Base-by-base conservation (phyloP, 2,888 invertebrate species). In the Meliscaeva auricollis region DNA sequence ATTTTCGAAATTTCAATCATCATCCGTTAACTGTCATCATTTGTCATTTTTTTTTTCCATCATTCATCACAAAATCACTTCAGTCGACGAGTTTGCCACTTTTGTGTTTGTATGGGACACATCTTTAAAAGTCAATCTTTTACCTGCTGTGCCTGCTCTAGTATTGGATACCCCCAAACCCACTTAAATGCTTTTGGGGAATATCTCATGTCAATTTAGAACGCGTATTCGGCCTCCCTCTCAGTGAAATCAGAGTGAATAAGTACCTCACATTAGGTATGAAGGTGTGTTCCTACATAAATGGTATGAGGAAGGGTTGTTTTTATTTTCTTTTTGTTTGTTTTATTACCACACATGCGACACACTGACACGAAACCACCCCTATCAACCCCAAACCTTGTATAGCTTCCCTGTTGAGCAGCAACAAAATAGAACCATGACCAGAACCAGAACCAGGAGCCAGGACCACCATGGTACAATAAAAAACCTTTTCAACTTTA, bases 401-500 rank as follows among this genome's bases (percentile, higher is more conserved):
- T 44, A 13, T 4, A 15, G n/a, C 13, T 15, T 26, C 60, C 77
- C 58, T 26, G 9, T 58, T 52, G 41, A 72, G 58, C 22, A 26
- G 0, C 15, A 22, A 38, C 50, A 78, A 64, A 74, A 83, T 66
- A 56, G 50, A 54, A 32, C n/a, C n/a, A n/a, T n/a, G n/a, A 26
- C 26, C 35, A 20, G 1, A 22, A 4, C 8, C 17, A 38, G 13
- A 35, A 11, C 38, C 26, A 62, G 60, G 60, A 26, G 4, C 20
- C 13, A 38, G 13, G n/a, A 44, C 58, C 64, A 44, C 60, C 38
- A 60, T 35, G 69, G 54, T 74, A 79, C 78, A 83, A 83, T 79
- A 26, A 75, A 80, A 84, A 80, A 84, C 80, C 84, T 68, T 80
- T 84, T 84, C 75, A 84, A 76, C 66, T 75, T 66, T 84, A 84